Percentiles rank a stretch among this genome's conserved stretches.
Evolutionary conservation across 2,888 invertebrate genomes (phyloP).

Genomic region (Volucella bombylans): DNA sequence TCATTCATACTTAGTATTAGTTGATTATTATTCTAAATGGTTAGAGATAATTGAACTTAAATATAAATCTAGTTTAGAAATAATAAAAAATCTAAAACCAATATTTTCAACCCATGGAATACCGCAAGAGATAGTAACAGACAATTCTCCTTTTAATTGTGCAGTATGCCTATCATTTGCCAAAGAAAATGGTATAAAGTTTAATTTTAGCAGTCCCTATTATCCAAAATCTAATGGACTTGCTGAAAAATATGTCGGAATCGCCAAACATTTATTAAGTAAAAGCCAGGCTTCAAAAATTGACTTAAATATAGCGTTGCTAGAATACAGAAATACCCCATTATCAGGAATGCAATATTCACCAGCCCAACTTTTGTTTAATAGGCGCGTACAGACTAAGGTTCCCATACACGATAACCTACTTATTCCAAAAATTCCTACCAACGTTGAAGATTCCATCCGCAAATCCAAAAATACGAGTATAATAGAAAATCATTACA

Average conservation of each 20-base stretch:
- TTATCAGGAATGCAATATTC: conserved; percentile 14
- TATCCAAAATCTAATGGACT: conserved; percentile 75
- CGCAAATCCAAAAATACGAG: conserved; percentile 1
- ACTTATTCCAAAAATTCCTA: conserved; percentile 15
- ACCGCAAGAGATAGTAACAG: conserved; percentile 68
- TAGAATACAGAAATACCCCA: conserved; percentile 7
- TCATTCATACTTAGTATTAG: conserved; percentile 70
- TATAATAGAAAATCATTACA: background rate
- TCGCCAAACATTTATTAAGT: conserved; percentile 62
- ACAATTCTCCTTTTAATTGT: conserved; percentile 75
- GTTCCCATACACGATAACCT: conserved; percentile 22
- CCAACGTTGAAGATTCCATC: conserved; percentile 5
- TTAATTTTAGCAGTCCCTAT: conserved; percentile 69
- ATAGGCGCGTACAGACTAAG: conserved; percentile 11
- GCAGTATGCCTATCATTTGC: conserved; percentile 71
- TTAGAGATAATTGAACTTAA: conserved; percentile 64
- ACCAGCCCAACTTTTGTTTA: conserved; percentile 24
- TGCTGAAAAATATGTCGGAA: conserved; percentile 51
- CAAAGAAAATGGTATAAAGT: conserved; percentile 70
- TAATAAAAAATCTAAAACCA: conserved; percentile 61
- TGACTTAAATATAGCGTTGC: conserved; percentile 1
- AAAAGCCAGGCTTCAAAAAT: conserved; percentile 22
- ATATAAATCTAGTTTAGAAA: conserved; percentile 53
- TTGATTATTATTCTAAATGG: conserved; percentile 74
- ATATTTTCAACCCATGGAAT: conserved; percentile 42